Percentiles rank a stretch among this genome's conserved stretches.
Evolutionary conservation across 2,888 invertebrate species (phyloP).

Genomic region (Galeopsomyia nigrocyanea): DNA sequence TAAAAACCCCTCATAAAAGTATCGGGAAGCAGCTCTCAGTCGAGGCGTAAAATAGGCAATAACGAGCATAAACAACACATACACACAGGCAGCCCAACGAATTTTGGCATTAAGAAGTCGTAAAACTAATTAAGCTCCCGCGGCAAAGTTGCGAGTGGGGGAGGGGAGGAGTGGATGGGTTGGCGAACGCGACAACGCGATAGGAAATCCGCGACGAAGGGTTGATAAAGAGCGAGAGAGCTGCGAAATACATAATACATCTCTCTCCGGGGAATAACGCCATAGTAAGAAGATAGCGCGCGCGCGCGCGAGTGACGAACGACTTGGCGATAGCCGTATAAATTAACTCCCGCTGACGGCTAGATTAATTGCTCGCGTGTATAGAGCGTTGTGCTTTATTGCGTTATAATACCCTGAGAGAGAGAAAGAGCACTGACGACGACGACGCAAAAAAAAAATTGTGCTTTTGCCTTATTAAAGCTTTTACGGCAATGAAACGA

Average conservation of each 20-base stretch:
- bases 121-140: constrained; percentile 47
- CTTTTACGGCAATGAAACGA: constrained; percentile 45
- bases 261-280: constrained; percentile 51
- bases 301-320: constrained; percentile 59
- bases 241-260: constrained; percentile 57
- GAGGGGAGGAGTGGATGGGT: not conserved
- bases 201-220: constrained; percentile 61
- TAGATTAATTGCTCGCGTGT: constrained; percentile 63
- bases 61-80: constrained; percentile 44
- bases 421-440: not conserved
- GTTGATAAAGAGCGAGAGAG: constrained; percentile 61
- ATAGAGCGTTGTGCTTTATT: constrained; percentile 37
- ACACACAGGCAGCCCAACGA: not conserved
- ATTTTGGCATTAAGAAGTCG: constrained; percentile 46
- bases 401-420: constrained; percentile 36
- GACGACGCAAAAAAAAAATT: constrained; percentile 10
- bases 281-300: constrained; percentile 61
- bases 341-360: constrained; percentile 66
- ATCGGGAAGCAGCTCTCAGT: not conserved
- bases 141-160: not conserved
- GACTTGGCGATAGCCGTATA: constrained; percentile 61
- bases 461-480: constrained; percentile 39
- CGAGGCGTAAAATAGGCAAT: constrained; percentile 31
- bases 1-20: constrained; percentile 33
- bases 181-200: constrained; percentile 47